A percentile compares a stretch with the other conserved stretches of the same genome.
These are phyloP conservation scores for Muscicapa comitata DNA, from an alignment of 2,797 vertebrate genomes.

Conservation along the genomic window DNA sequence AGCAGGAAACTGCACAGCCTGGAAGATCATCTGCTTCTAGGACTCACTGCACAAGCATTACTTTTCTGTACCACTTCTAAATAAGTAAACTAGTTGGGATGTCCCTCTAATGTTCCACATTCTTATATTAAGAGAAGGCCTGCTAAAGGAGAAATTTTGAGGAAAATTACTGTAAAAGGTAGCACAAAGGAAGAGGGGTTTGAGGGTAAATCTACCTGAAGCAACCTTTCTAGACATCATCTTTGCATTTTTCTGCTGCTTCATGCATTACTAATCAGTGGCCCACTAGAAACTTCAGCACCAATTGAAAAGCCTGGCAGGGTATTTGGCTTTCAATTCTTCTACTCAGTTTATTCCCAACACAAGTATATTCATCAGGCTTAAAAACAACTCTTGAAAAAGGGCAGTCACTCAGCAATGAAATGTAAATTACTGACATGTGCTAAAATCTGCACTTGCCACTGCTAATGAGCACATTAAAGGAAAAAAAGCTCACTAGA, in stretches of 20 bases:
- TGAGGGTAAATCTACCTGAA: constrained; percentile 78
- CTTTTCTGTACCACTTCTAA: constrained; percentile 72
- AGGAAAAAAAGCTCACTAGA: constrained; percentile 68
- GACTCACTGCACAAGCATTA: constrained; percentile 78
- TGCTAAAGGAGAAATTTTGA: constrained; percentile 29
- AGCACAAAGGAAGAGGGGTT: constrained; percentile 48
- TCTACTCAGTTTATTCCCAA: constrained; percentile 81
- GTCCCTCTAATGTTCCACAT: constrained; percentile 62
- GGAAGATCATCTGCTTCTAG: constrained; percentile 72
- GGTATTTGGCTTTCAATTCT: constrained; percentile 83
- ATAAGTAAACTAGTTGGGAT: constrained; percentile 48
- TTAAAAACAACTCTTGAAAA: constrained; percentile 76
- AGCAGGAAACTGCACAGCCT: constrained; percentile 34
- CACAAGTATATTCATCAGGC: constrained; percentile 76
- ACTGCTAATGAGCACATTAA: constrained; percentile 77
- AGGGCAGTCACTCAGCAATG: constrained; percentile 71
- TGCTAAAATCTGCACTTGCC: constrained; percentile 75
- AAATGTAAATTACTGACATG: constrained; percentile 81
- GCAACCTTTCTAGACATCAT: constrained; percentile 75
- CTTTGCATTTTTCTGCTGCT: constrained; percentile 76
- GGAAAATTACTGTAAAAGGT: constrained; percentile 53
- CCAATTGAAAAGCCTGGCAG: constrained; percentile 81
- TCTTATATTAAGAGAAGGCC: constrained; percentile 71
- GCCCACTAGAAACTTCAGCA: constrained; percentile 84
- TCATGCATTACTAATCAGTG: constrained; percentile 83